Base-by-base conservation (phyloP, 2,888 invertebrate species). In the Ophioninae sp. region DNA sequence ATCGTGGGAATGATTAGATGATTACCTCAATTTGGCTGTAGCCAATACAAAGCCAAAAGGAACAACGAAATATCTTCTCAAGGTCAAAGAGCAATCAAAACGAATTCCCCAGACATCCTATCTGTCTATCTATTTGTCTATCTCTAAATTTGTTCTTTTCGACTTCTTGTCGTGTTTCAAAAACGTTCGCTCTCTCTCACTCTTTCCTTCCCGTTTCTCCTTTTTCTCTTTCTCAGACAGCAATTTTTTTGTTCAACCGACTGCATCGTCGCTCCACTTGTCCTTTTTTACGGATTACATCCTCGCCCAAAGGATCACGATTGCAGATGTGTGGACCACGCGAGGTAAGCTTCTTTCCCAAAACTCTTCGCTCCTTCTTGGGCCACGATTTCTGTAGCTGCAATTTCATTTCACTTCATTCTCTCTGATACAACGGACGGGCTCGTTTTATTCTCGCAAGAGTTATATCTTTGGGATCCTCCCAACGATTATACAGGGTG, bases 401-500 rank as follows among this genome's bases (percentile, higher is more conserved):
- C 50, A 68, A 23, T 50, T 50, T 68, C 13, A 50, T n/a, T 20
- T 50, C 68, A 7, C 23, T 21, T n/a, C 7, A 50, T 50, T 13
- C 70, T 75, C 61, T 57, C 75, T 76, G 23, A 64, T 37, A 20
- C 6, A 56, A 70, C 30, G 37, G 56, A 37, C 56, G 8, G 17
- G 62, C 62, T 73, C 73, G 30, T 74, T 65, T 59, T 62, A 64
- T 67, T 79, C n/a, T 13, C 41, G 23, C 17, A 21, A 64, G 57
- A 39, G 30, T 56, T 73, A 67, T 74, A 56, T 73, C 77, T 64
- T 69, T 76, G 64, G 20, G 56, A 64, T 20, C 41, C 37, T 75
- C 50, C 23, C 20, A 8, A 50, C 70, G 62, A 41, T 50, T 72
- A 20, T 17, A 59, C 39, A 13, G 30, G 30, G 30, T 30, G 30